Evolutionary conservation across 2,113 vertebrate genomes (phyloP), one percentile per base, ranked within the genome.

Genomic region (Tupaia tana): DNA sequence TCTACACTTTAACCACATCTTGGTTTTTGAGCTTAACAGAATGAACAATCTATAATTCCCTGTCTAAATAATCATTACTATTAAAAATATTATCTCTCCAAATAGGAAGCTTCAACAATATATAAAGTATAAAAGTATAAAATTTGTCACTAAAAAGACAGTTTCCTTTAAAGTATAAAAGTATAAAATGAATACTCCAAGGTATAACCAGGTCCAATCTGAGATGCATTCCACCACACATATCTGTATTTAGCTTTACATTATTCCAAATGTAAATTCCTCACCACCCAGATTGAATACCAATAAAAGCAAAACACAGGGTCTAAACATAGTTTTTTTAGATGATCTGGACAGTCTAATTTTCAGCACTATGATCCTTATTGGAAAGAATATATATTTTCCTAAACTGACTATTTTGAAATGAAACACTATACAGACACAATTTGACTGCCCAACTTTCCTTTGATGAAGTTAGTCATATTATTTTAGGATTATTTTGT

Each of bases 231-330:
- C 71, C 14, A 82, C 64, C 34, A 79, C 54, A 70, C 27, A 58
- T 27, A 24, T 19, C 10, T 74, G 20, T 27, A 6, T 74, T 92
- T 86, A 89, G 25, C 54, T 70, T 22, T 82, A 11, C 15, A 8
- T 6, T 87, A 20, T 84, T 80, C 92, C 64, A 94, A 95, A 52
- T 88, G 54, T 24, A 90, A 93, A 81, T 31, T 9, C 7, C 3
- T 1, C 10, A 66, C 20, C 91, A 86, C 84, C 11, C 63, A 18
- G 25, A 29, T 71, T 5, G 9, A 10, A 25, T 79, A 66, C 1
- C 84, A 90, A 54, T 79, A 54, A 31, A 9, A 64, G 78, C 31
- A 74, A 85, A 66, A 67, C 16, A 61, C 3, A n/a, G 19, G 7
- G 9, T 74, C 24, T 20, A 19, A 77, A 91, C 2, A 59, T 1